Percentiles rank a stretch among this genome's conserved stretches.
Evolutionary conservation across 2,888 invertebrate genomes (phyloP).

Genomic region (Parnassius apollo): DNA sequence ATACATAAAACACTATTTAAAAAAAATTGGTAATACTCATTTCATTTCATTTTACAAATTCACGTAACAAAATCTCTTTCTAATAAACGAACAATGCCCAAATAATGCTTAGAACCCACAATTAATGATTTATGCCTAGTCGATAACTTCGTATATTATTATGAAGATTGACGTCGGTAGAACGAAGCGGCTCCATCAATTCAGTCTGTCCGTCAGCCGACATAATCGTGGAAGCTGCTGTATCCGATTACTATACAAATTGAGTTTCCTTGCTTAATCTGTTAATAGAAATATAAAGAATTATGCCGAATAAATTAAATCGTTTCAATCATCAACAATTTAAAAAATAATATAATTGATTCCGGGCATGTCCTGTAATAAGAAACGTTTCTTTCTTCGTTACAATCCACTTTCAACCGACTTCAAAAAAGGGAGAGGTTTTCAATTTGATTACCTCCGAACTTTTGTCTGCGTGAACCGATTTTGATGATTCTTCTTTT

Average conservation of each 20-base stretch:
- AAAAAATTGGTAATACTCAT: too few relatives aligned
- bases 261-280: conserved; percentile 24
- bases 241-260: conserved; percentile 51
- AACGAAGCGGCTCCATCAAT: conserved; percentile 51
- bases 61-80: neutral
- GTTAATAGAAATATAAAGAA: conserved; percentile 15
- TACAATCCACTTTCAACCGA: too few relatives aligned
- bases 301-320: conserved; percentile 8
- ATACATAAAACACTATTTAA: too few relatives aligned
- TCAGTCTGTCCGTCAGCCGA: conserved; percentile 35
- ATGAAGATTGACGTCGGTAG: conserved; percentile 59
- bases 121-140: conserved; percentile 25
- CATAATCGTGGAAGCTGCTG: conserved; percentile 47
- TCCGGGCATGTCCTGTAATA: too few relatives aligned
- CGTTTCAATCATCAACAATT: neutral
- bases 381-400: too few relatives aligned
- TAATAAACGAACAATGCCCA: neutral
- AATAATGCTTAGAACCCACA: conserved; percentile 10
- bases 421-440: too few relatives aligned
- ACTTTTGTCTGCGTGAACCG: too few relatives aligned
- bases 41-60: neutral
- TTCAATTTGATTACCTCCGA: too few relatives aligned
- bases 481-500: too few relatives aligned
- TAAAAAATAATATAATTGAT: neutral
- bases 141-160: conserved; percentile 40